Evolutionary conservation across 1,140 invertebrate species (phyloP).

Genomic region (Philopotamus ludificatus): DNA sequence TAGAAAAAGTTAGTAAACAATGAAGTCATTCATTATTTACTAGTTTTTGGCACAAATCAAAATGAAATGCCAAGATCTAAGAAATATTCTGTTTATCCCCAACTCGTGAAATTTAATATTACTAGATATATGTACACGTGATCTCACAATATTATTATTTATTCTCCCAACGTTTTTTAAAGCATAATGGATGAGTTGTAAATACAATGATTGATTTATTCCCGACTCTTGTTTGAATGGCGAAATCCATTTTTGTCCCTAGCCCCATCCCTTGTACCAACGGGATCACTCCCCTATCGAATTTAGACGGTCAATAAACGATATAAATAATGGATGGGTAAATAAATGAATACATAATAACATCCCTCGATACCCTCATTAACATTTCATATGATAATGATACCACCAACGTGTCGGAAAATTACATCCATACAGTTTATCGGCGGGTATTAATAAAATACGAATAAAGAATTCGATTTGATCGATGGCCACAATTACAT

Average conservation of each 20-base stretch:
- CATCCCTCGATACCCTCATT: neutral
- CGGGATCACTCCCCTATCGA: neutral
- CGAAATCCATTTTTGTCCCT: neutral
- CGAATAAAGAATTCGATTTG: neutral
- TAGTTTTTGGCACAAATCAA: too few relatives aligned
- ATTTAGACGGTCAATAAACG: neutral
- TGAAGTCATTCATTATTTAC: too few relatives aligned
- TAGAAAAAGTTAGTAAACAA: too few relatives aligned
- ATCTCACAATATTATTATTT: too few relatives aligned
- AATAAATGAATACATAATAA: neutral
- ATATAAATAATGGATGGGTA: neutral
- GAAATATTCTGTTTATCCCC: too few relatives aligned
- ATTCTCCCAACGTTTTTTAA: too few relatives aligned
- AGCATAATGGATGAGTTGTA: too few relatives aligned
- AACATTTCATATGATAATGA: neutral
- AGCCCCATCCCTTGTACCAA: neutral
- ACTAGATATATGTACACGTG: too few relatives aligned
- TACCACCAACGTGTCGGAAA: neutral
- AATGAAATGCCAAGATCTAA: too few relatives aligned
- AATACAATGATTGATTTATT: neutral
- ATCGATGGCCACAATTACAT: too few relatives aligned
- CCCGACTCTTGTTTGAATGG: neutral
- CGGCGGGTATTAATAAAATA: neutral
- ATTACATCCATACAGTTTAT: neutral
- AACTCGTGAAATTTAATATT: too few relatives aligned